Evolutionary conservation across 2,797 vertebrate genomes (phyloP).

Genomic region (Oophaga sylvatica): DNA sequence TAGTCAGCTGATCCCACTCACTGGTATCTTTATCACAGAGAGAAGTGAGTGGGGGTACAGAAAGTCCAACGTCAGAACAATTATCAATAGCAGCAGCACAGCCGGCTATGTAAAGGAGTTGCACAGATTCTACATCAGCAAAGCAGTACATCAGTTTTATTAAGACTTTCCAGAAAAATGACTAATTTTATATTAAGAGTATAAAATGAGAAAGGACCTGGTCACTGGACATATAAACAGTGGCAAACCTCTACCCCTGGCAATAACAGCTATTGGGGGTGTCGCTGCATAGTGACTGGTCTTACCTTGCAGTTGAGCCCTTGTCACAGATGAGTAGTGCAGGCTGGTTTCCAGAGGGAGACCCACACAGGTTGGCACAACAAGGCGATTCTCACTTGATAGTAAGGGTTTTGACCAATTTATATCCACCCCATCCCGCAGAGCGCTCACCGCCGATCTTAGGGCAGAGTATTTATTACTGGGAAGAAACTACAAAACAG

Average conservation of each 20-base stretch:
- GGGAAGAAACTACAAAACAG: conserved; percentile 67
- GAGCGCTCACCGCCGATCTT: conserved; percentile 63
- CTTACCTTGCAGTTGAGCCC: conserved; percentile 63
- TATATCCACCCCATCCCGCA: conserved; percentile 63
- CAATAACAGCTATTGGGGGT: neutral
- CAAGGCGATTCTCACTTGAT: conserved; percentile 65
- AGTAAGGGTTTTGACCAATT: conserved; percentile 68
- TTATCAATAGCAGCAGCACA: neutral
- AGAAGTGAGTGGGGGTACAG: too few species aligned
- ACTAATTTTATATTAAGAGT: too few species aligned
- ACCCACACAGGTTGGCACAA: conserved; percentile 65
- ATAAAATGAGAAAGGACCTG: too few species aligned
- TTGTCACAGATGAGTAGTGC: conserved; percentile 64
- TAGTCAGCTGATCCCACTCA: too few species aligned
- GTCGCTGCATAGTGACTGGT: neutral
- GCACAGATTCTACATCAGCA: neutral
- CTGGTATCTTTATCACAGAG: too few species aligned
- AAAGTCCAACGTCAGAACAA: too few species aligned
- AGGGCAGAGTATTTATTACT: conserved; percentile 63
- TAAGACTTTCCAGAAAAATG: too few species aligned
- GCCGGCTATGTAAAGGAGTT: too few species aligned
- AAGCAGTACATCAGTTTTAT: neutral
- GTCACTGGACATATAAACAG: too few species aligned
- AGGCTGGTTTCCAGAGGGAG: conserved; percentile 66
- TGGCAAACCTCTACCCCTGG: too few species aligned